Base-by-base conservation (phyloP, 1,140 invertebrate species). In the Tetramorium simillimum region DNA sequence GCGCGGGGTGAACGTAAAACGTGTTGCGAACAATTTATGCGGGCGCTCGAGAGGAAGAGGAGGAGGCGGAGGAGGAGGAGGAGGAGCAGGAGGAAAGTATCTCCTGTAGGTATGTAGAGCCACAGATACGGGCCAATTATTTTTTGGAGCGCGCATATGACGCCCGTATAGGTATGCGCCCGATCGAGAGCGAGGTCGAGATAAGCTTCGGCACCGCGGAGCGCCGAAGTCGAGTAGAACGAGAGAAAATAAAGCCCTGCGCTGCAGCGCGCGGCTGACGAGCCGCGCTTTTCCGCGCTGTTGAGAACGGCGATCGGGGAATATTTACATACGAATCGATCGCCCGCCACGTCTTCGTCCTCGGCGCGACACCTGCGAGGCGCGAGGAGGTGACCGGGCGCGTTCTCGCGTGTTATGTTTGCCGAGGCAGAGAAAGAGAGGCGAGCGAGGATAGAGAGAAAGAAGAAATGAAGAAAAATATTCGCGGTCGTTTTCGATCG, bases 161-260 rank as follows among this genome's bases (percentile, higher is more conserved):
- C 67, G 80, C 80, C 80, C 80, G 80, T 84, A 84, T 84, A 84
- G 80, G 40, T 84, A 46, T 46, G 62, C n/a, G 51, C 40, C 40
- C 53, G 53, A 84, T 84, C 53, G 80, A 75, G 80, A 84, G 40
- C 80, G 80, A 84, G 80, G 80, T 84, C 80, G 80, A 84, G 80
- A 84, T 84, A 84, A 84, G 80, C 67, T 53, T n/a, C n/a, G n/a
- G n/a, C n/a, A n/a, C n/a, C n/a, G n/a, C 43, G 51, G 18, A 1
- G 24, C 6, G 24, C 6, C 16, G 6, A 58, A 82, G 51, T 53
- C 46, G 46, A 37, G 78, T 33, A 67, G 40, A 49, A 46, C 7
- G 28, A 70, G 51, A 43, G 63, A 70, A 81, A 81, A 69, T 65
- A 67, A n/a, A n/a, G 37, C 33, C 7, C 21, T 12, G 62, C 6